Conservation (phyloP, 2,113 vertebrate genomes). For the Ranitomeya variabilis region DNA sequence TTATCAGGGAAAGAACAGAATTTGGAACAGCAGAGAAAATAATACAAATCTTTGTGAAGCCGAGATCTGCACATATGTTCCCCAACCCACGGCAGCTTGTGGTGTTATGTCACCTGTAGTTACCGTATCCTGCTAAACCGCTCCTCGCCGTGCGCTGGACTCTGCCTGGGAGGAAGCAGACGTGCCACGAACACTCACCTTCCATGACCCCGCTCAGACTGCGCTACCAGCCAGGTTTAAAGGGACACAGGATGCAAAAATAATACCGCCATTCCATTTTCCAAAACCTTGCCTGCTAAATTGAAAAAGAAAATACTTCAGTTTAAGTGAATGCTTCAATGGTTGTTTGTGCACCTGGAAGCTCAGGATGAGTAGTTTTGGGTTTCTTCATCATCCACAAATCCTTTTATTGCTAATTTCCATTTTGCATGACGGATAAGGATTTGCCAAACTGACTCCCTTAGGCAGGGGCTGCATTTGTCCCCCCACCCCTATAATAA, state of each 20-base stretch:
- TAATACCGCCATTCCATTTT: neutral
- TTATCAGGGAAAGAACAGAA: conserved; percentile 44
- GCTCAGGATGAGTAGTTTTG: no score
- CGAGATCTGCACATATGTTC: conserved; percentile 37
- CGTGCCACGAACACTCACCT: neutral
- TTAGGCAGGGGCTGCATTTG: no score
- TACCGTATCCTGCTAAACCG: conserved; percentile 6
- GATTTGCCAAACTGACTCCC: no score
- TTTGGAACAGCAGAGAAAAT: conserved; percentile 14
- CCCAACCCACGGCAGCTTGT: neutral
- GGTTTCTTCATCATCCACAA: no score
- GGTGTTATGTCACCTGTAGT: conserved; percentile 40
- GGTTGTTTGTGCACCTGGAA: no score
- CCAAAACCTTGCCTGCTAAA: neutral
- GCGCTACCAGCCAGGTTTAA: neutral
- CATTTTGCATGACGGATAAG: no score
- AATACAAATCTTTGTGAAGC: neutral
- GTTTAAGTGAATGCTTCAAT: no score
- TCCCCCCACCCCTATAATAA: no score
- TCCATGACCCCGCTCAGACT: neutral
- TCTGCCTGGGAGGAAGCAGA: neutral
- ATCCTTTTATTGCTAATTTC: no score
- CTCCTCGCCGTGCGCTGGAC: neutral
- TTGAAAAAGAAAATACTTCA: neutral
- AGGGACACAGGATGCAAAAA: neutral